These are phyloP conservation scores for Stegana nigrithorax DNA, from an alignment of 2,888 invertebrate genomes.

Conservation along the genomic window DNA sequence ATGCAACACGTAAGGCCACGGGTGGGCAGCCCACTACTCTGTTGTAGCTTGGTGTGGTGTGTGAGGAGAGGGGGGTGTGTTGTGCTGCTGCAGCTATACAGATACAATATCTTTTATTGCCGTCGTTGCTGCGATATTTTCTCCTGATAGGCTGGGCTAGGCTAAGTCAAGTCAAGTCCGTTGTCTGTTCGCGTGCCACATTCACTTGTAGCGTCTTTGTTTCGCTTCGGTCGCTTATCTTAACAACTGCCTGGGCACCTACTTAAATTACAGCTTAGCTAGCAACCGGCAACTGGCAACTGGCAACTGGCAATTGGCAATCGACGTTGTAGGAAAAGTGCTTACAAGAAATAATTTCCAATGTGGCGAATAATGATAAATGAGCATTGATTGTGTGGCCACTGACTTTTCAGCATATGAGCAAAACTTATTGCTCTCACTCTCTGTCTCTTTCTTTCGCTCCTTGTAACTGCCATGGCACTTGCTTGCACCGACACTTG, in stretches of 20 bases:
- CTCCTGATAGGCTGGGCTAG: no score
- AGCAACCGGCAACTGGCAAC: no score
- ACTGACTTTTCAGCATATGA: no score
- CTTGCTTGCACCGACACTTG: slow-evolving; percentile 1
- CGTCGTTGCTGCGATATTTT: no score
- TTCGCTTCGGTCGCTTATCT: background rate
- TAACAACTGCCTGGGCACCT: background rate
- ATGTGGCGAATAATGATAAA: slow-evolving; percentile 16
- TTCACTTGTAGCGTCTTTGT: slow-evolving; percentile 26
- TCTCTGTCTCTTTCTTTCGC: background rate
- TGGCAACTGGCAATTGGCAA: no score
- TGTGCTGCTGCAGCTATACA: slow-evolving; percentile 15
- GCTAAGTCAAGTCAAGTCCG: no score
- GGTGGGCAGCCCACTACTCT: no score
- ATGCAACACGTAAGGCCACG: no score
- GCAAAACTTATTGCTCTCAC: no score
- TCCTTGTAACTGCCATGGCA: background rate
- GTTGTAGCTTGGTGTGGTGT: background rate
- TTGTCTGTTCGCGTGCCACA: slow-evolving; percentile 22
- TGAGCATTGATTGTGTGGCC: slow-evolving; percentile 17
- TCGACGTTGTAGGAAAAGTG: no score
- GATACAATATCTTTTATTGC: background rate
- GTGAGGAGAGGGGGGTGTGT: background rate
- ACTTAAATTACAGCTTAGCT: background rate
- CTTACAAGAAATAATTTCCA: background rate